These are phyloP conservation scores for Cynaeus angustus DNA, from an alignment of 2,888 invertebrate genomes.

Conservation along the genomic window DNA sequence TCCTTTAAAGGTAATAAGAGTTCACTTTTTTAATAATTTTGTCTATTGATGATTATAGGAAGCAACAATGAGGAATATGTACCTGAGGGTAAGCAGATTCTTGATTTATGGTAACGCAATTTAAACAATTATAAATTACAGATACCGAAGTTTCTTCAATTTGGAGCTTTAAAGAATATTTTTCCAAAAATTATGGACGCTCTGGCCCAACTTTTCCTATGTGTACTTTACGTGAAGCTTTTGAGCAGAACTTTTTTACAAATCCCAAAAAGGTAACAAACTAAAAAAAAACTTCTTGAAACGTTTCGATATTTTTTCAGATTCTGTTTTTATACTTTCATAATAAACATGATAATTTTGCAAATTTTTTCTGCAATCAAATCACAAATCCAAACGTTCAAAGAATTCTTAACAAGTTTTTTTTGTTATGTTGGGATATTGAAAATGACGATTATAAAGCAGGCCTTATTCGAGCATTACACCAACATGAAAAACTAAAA, in stretches of 20 bases:
- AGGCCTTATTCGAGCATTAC: constrained; percentile 49
- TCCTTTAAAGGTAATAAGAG: neutral
- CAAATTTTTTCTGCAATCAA: constrained; percentile 58
- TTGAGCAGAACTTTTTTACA: too few species aligned
- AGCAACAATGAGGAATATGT: neutral
- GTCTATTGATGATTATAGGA: neutral
- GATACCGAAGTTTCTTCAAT: constrained; percentile 53
- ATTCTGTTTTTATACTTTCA: constrained; percentile 62
- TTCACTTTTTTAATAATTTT: neutral
- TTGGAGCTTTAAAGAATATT: constrained; percentile 54
- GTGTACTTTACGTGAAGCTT: constrained; percentile 53
- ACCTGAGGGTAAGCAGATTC: neutral
- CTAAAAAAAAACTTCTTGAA: constrained; percentile 8
- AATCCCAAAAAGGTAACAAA: neutral
- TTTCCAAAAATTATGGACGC: constrained; percentile 49
- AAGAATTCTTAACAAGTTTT: constrained; percentile 57
- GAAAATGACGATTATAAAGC: constrained; percentile 53
- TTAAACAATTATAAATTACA: constrained; percentile 1
- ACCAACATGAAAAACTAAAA: constrained; percentile 34
- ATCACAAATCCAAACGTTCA: constrained; percentile 54
- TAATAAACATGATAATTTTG: constrained; percentile 60
- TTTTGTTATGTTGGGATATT: constrained; percentile 63
- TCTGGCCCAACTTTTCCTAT: constrained; percentile 53
- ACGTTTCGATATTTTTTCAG: constrained; percentile 24
- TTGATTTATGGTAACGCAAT: neutral